Evolutionary conservation across 2,797 vertebrate species (phyloP), one percentile per base, ranked within the genome.

Genomic region (Chromobotia macracanthus): DNA sequence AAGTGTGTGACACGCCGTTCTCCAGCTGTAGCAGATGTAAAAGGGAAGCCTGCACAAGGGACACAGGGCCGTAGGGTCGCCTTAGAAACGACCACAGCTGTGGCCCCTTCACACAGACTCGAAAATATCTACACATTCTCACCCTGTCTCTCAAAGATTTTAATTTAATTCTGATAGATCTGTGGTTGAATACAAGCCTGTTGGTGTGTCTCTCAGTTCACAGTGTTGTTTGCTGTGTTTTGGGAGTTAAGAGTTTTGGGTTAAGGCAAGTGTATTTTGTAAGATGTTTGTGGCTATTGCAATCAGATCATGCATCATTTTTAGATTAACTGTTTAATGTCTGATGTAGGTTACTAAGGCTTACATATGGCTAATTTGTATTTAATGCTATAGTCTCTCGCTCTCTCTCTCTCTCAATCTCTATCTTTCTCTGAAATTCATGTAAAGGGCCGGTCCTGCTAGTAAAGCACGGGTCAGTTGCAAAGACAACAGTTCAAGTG

Each of bases 1-100:
- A 81, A 79, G 84, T 88, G 86, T 89, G 89, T 90, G 86, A 84
- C 88, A 81, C 80, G 84, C 86, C 69, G 89, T 86, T 75, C 86
- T 91, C 84, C 91, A 92, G 92, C 91, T 93, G 92, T 89, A 89
- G 82, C 90, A 90, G 87, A 86, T 86, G 88, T 89, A 87, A 85
- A 86, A 82, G 84, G 87, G 90, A 90, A 91, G 87, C 88, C 89
- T 82, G 86, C 83, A 80, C 85, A 85, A 86, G 80, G 86, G 87
- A 88, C 85, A 82, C 67, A 75, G 81, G 83, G 79, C 73, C 65
- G 75, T 64, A 79, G 83, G 85, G 82, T 85, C 85, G 46, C 80
- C 63, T 77, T 80, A 79, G 82, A 83, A 85, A 79, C 58, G 66
- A 70, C 74, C 80, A 80, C 85, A 86, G 85, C 85, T 86, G 85